A percentile compares a stretch with the other conserved stretches of the same genome.
phyloP scores from a whole-genome alignment of 1,140 invertebrate species.

The Elysia chlorotica region DNA sequence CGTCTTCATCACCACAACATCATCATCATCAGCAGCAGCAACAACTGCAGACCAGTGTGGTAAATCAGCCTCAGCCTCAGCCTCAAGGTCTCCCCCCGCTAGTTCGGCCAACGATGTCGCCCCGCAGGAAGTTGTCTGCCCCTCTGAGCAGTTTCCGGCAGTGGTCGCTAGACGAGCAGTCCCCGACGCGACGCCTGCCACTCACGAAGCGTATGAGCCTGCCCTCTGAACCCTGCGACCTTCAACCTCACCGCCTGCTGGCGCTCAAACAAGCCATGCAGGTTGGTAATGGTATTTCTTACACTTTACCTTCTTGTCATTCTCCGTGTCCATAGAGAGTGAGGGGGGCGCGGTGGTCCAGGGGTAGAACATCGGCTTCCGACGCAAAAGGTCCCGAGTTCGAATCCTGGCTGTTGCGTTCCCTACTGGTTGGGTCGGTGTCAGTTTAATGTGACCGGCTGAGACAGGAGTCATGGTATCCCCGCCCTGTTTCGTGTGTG shows the following conservation, averaged over 20 bases:
- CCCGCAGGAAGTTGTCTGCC: slow-evolving; percentile 34
- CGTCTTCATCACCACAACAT: background rate
- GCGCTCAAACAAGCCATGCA: slow-evolving; percentile 56
- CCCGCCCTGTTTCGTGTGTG: too few relatives aligned
- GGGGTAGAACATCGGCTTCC: too few relatives aligned
- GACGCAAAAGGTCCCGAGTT: too few relatives aligned
- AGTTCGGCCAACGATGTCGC: slow-evolving; percentile 19
- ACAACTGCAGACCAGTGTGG: too few relatives aligned
- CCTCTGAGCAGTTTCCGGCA: slow-evolving; percentile 34
- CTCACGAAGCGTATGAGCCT: slow-evolving; percentile 73
- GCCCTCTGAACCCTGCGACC: slow-evolving; percentile 62
- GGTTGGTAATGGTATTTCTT: background rate
- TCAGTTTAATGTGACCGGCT: too few relatives aligned
- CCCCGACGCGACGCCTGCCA: slow-evolving; percentile 44
- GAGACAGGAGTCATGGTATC: too few relatives aligned
- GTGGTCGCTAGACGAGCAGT: slow-evolving; percentile 45
- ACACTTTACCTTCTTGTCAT: background rate
- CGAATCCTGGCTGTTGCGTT: too few relatives aligned
- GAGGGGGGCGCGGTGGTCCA: too few relatives aligned
- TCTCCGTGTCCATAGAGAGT: background rate
- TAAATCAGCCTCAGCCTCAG: too few relatives aligned
- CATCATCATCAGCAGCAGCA: slow-evolving; percentile 1
- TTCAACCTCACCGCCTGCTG: slow-evolving; percentile 54
- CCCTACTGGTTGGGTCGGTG: too few relatives aligned
- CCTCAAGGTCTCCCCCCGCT: background rate